These are phyloP conservation scores for Strongylocentrotus purpuratus DNA, from an alignment of 35 echinoderm and acorn worm species.

Conservation along the genomic window DNA sequence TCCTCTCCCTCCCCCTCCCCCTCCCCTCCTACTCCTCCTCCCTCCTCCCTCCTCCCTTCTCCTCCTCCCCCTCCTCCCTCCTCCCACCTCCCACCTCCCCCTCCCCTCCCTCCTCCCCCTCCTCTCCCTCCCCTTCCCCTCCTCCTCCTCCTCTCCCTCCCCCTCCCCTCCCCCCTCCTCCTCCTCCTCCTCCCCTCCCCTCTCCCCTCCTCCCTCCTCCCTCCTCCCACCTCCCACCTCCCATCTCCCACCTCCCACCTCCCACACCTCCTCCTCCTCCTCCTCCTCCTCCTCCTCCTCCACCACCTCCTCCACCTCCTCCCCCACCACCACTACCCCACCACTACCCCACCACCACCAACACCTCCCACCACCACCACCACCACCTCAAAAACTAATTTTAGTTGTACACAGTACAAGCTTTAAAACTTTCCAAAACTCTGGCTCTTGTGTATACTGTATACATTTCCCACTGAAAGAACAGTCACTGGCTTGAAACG, in stretches of 20 bases:
- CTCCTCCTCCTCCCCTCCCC: background rate
- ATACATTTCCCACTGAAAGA: too few species aligned
- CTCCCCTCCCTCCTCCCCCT: background rate
- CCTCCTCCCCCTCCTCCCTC: background rate
- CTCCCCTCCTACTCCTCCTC: background rate
- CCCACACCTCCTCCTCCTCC: background rate
- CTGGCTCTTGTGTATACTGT: too few species aligned
- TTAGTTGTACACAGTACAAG: too few species aligned
- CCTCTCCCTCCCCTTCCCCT: background rate
- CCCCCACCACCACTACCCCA: background rate
- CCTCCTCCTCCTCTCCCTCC: background rate
- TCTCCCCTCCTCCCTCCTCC: background rate
- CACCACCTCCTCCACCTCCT: background rate
- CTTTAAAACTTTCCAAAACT: too few species aligned
- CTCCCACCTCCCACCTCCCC: background rate
- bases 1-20: background rate
- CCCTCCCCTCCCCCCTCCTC: background rate
- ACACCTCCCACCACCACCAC: too few species aligned
- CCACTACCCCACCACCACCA: too few species aligned
- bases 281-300: background rate
- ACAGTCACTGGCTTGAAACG: too few species aligned
- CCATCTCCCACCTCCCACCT: background rate
- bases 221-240: background rate
- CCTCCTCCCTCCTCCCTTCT: background rate
- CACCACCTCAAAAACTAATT: too few species aligned